Evolutionary conservation across 2,113 vertebrate species (phyloP).

Genomic region (Fukomys damarensis): DNA sequence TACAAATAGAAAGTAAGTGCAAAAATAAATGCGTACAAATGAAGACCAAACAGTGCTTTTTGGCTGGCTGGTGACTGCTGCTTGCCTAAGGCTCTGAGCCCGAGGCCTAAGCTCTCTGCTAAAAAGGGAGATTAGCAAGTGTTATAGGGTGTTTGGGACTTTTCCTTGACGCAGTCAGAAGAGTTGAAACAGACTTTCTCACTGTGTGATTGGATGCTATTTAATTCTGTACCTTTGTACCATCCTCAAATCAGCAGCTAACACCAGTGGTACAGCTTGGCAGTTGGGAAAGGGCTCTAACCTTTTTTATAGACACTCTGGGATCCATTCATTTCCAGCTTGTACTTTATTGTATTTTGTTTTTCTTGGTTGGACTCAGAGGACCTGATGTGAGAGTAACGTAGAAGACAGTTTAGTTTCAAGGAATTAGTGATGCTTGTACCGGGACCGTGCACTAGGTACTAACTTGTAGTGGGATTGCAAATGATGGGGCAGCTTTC

Average conservation of each 20-base stretch:
- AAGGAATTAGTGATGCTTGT: too few relatives aligned
- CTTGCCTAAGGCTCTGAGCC: constrained; percentile 27
- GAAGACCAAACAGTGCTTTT: constrained; percentile 37
- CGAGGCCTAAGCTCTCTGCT: constrained; percentile 37
- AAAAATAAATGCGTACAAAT: constrained; percentile 61
- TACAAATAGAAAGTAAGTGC: constrained; percentile 65
- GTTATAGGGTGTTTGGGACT: background rate
- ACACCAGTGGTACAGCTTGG: background rate
- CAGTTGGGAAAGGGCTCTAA: background rate
- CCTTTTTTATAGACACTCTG: background rate
- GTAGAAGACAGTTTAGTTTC: background rate
- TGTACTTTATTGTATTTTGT: background rate
- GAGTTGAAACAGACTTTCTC: background rate
- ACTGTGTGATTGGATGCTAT: background rate
- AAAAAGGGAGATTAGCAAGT: background rate
- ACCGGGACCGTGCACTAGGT: fast-evolving
- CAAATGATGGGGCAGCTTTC: background rate
- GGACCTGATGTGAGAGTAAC: background rate
- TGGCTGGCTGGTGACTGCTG: background rate
- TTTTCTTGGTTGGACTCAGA: background rate
- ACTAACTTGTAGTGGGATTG: background rate
- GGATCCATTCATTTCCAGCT: background rate
- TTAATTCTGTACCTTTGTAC: constrained; percentile 6
- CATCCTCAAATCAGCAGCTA: background rate
- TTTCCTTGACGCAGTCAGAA: background rate